A percentile compares a stretch with the other conserved stretches of the same genome.
Conservation (phyloP, 2,888 invertebrate genomes). For the Drosophila mulleri region DNA sequence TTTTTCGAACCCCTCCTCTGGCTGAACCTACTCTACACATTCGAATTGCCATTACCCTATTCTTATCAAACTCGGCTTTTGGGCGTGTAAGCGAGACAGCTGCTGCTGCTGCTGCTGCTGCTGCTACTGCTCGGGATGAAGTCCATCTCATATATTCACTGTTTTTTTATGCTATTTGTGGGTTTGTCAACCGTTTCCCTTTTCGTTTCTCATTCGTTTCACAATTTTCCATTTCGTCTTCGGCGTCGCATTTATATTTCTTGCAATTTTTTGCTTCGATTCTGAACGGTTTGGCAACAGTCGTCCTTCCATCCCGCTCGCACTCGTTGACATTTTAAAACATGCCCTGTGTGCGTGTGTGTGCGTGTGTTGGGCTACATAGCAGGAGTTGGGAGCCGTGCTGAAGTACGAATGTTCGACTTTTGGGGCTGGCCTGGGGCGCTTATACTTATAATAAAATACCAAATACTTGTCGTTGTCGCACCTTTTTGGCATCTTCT, state of each 20-base stretch:
- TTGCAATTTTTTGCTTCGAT: constrained; percentile 64
- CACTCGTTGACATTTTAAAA: constrained; percentile 44
- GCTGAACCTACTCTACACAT: constrained; percentile 14
- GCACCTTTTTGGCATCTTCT: constrained; percentile 74
- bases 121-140: constrained; percentile 40
- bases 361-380: constrained; percentile 3
- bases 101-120: constrained; percentile 45
- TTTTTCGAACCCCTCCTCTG: constrained; percentile 29
- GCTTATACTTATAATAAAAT: constrained; percentile 72
- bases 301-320: constrained; percentile 23
- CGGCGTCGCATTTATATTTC: constrained; percentile 69
- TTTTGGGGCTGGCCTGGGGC: constrained; percentile 71
- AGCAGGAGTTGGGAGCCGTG: constrained; percentile 11
- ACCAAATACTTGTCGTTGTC: constrained; percentile 73
- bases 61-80: constrained; percentile 64
- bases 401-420: constrained; percentile 52
- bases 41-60: constrained; percentile 23
- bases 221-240: constrained; percentile 63
- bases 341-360: constrained; percentile 29
- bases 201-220: constrained; percentile 70
- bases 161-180: constrained; percentile 66
- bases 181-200: constrained; percentile 74
- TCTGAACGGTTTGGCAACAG: constrained; percentile 60
- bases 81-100: constrained; percentile 57
- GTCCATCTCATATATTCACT: constrained; percentile 49